A percentile compares a stretch with the other conserved stretches of the same genome.
Conservation (phyloP, 1,140 invertebrate species). For the Pachyrhynchus sulphureomaculatus region DNA sequence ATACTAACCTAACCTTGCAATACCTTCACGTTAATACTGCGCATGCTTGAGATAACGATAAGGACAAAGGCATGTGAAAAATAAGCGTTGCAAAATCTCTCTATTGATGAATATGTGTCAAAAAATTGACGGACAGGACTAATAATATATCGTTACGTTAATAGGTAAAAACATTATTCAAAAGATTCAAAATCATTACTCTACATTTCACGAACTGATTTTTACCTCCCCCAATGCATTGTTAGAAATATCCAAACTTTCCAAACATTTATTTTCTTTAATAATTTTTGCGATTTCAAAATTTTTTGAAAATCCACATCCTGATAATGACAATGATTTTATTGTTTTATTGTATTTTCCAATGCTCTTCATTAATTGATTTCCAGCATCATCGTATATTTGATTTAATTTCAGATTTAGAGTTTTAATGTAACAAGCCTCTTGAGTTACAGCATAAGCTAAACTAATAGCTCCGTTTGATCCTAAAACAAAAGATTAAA, state of each 20-base stretch:
- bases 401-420: constrained; percentile 22
- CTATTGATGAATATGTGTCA: too few species aligned
- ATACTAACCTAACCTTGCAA: too few species aligned
- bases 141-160: too few species aligned
- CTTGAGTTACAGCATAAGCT: constrained; percentile 11
- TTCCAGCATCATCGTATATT: constrained; percentile 5
- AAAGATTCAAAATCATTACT: too few species aligned
- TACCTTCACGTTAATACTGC: too few species aligned
- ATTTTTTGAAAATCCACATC: constrained; percentile 11
- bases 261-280: not conserved
- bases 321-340: constrained; percentile 4
- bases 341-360: not conserved
- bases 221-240: constrained; percentile 21
- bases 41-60: too few species aligned
- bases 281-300: constrained; percentile 6
- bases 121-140: too few species aligned
- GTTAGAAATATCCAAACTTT: constrained; percentile 26
- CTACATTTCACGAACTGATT: too few species aligned
- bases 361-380: constrained; percentile 7
- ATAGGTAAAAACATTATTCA: too few species aligned
- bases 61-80: too few species aligned
- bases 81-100: too few species aligned
- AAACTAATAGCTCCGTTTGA: constrained; percentile 15
- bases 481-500: constrained; percentile 6
- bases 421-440: not conserved